These are phyloP conservation scores for Machimus atricapillus DNA, from an alignment of 2,888 invertebrate genomes.

Conservation along the genomic window DNA sequence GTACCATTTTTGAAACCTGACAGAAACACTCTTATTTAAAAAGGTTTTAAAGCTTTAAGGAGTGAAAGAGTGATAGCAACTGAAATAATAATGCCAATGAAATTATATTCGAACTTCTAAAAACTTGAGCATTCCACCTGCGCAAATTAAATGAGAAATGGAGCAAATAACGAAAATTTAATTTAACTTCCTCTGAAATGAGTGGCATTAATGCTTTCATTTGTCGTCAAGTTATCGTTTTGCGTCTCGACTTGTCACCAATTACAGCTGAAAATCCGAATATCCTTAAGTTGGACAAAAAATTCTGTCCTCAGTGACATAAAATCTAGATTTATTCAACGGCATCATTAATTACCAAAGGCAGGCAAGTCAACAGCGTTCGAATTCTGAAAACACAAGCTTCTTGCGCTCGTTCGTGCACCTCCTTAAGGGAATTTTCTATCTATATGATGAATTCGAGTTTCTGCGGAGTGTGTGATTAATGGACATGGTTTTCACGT, in stretches of 20 bases:
- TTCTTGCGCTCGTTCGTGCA: background rate
- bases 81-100: no score
- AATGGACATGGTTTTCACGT: background rate
- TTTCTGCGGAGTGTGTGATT: background rate
- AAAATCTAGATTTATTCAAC: constrained; percentile 1
- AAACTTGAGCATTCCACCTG: background rate
- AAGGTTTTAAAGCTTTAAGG: no score
- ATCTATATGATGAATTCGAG: constrained; percentile 15
- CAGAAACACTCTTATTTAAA: no score
- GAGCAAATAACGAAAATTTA: background rate
- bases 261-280: background rate
- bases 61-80: no score
- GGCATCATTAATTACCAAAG: constrained; percentile 9
- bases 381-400: background rate
- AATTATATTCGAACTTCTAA: no score
- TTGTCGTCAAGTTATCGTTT: background rate
- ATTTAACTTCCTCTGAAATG: background rate
- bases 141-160: background rate
- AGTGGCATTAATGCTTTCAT: background rate
- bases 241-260: constrained; percentile 7
- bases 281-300: constrained; percentile 6
- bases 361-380: constrained; percentile 17
- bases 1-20: no score
- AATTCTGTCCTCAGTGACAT: constrained; percentile 9
- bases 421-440: background rate